Percentiles rank a stretch among this genome's conserved stretches.
Evolutionary conservation across 1,140 invertebrate genomes (phyloP).

Genomic region (Drosophila chauvacae): DNA sequence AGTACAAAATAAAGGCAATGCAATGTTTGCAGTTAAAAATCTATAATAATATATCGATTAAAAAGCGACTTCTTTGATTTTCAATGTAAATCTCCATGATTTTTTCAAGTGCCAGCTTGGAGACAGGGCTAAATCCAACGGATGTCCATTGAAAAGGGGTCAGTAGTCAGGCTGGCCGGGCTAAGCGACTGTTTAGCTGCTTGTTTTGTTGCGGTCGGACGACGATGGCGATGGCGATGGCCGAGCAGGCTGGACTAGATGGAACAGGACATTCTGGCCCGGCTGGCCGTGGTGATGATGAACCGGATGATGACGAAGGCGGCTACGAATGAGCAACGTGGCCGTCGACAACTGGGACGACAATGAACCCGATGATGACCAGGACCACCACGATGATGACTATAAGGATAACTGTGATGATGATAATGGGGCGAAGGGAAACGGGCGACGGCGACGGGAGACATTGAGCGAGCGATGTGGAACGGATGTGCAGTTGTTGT

Average conservation of each 20-base stretch:
- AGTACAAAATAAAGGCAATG: too few relatives aligned
- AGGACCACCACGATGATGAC: constrained; percentile 10
- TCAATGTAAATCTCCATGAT: not conserved
- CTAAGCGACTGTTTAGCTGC: constrained; percentile 81
- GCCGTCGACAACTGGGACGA: constrained; percentile 66
- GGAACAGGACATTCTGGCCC: constrained; percentile 31
- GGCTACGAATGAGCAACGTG: constrained; percentile 69
- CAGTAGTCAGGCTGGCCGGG: constrained; percentile 65
- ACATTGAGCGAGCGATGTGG: constrained; percentile 80
- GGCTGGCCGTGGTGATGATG: constrained; percentile 31
- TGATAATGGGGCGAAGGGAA: constrained; percentile 38
- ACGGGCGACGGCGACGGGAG: constrained; percentile 12
- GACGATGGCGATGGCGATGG: constrained; percentile 25
- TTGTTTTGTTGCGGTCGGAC: constrained; percentile 74
- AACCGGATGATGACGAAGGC: constrained; percentile 28
- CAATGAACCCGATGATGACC: constrained; percentile 57
- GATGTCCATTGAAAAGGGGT: constrained; percentile 79
- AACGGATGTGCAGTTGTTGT: constrained; percentile 82
- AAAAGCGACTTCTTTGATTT: not conserved
- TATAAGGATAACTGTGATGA: constrained; percentile 23
- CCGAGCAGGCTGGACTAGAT: constrained; percentile 9
- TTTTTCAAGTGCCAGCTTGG: constrained; percentile 18
- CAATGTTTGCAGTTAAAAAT: too few relatives aligned
- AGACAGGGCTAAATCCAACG: constrained; percentile 55
- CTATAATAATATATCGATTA: too few relatives aligned